These are phyloP conservation scores for Drosophila formosana DNA, from an alignment of 2,888 invertebrate species.

Conservation along the genomic window DNA sequence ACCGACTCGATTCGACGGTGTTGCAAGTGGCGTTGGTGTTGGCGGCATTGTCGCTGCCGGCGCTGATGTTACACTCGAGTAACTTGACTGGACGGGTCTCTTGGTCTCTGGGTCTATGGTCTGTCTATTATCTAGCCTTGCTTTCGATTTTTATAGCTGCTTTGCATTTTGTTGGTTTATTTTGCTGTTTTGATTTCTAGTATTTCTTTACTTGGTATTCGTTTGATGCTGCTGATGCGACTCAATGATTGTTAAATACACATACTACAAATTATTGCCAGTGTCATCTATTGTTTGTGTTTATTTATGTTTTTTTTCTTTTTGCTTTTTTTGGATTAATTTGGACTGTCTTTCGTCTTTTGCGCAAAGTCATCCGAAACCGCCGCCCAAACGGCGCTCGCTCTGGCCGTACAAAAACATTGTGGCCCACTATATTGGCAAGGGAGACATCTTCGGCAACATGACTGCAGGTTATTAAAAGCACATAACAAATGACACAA, in stretches of 20 bases:
- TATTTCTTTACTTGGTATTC: conserved; percentile 37
- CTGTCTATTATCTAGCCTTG: conserved; percentile 42
- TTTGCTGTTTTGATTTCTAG: conserved; percentile 34
- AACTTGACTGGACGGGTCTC: conserved; percentile 41
- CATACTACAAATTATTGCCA: conserved; percentile 61
- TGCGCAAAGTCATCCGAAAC: conserved; percentile 81
- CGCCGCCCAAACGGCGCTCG: conserved; percentile 81
- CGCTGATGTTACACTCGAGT: conserved; percentile 67
- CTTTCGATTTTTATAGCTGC: conserved; percentile 63
- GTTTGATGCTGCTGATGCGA: conserved; percentile 27
- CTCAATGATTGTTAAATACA: conserved; percentile 67
- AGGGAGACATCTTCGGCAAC: conserved; percentile 91
- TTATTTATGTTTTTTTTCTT: conserved; percentile 19
- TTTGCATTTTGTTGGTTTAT: conserved; percentile 59
- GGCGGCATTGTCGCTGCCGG: conserved; percentile 40
- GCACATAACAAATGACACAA: conserved; percentile 55
- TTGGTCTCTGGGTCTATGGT: conserved; percentile 12
- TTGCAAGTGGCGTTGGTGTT: conserved; percentile 40
- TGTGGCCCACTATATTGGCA: conserved; percentile 95
- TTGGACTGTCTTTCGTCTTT: conserved; percentile 31
- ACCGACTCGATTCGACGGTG: conserved; percentile 11
- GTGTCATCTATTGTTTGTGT: conserved; percentile 68
- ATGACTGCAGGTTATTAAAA: conserved; percentile 88
- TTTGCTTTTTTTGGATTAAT: conserved; percentile 49
- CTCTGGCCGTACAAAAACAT: conserved; percentile 86